These are phyloP conservation scores for Chaetura pelagica DNA, from an alignment of 2,113 vertebrate species.

Conservation along the genomic window DNA sequence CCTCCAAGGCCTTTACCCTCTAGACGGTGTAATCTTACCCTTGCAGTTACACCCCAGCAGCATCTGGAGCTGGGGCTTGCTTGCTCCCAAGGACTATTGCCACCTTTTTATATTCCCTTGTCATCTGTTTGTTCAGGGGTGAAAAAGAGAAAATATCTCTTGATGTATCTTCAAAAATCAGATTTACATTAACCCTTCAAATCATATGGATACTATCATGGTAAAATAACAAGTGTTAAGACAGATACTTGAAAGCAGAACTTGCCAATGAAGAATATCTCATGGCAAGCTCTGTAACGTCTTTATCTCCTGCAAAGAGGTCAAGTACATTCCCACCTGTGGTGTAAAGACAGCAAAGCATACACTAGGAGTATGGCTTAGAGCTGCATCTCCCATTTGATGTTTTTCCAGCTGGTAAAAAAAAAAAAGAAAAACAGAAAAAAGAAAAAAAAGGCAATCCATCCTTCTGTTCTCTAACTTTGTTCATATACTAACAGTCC, in stretches of 20 bases:
- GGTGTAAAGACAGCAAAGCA: not conserved
- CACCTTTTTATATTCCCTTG: not conserved
- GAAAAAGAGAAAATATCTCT: not conserved
- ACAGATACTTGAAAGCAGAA: conserved; percentile 1
- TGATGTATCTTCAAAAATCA: not conserved
- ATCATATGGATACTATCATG: not conserved
- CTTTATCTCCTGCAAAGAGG: not conserved
- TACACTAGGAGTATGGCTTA: not conserved
- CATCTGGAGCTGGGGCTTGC: not conserved
- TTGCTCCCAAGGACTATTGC: not conserved
- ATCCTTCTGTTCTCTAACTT: not conserved
- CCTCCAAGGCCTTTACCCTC: not conserved
- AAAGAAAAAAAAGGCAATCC: not conserved
- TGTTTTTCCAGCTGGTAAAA: not conserved
- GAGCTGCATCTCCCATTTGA: not conserved
- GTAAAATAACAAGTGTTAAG: not conserved
- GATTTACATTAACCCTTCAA: not conserved
- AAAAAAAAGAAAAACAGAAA: not conserved
- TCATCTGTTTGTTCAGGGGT: not conserved
- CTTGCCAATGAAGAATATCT: not conserved
- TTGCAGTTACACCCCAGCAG: not conserved
- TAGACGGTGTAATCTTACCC: not conserved
- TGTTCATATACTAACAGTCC: not conserved
- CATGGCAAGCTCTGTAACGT: not conserved
- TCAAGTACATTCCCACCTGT: not conserved